Conservation (phyloP, 2,113 vertebrate species). For the Cheirogaleus medius region DNA sequence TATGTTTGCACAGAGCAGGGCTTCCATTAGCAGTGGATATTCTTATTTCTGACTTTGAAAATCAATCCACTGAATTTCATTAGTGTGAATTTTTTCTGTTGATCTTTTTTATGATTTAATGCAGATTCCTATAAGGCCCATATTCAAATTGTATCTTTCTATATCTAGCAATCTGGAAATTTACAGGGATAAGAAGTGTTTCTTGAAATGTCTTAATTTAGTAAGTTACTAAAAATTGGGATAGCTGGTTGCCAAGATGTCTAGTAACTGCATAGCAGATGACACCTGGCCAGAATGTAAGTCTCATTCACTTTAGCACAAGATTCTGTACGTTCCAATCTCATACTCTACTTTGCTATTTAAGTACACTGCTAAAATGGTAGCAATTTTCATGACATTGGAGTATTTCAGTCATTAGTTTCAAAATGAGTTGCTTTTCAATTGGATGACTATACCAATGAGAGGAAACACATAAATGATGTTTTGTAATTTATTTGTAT, state of each 20-base stretch:
- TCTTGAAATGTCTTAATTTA: constrained; percentile 41
- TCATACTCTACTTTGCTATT: neutral
- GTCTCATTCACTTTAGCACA: neutral
- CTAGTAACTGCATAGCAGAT: neutral
- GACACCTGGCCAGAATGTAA: neutral
- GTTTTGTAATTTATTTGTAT: constrained; percentile 45
- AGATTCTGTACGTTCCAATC: neutral
- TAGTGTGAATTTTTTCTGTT: constrained; percentile 43
- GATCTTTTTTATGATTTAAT: constrained; percentile 33
- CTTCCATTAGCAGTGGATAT: constrained; percentile 70
- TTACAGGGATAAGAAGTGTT: constrained; percentile 54
- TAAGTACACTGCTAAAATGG: neutral
- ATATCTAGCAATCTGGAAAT: constrained; percentile 28
- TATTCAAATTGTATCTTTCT: constrained; percentile 35
- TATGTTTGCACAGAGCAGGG: constrained; percentile 76
- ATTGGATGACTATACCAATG: neutral
- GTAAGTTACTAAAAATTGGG: neutral
- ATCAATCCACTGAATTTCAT: constrained; percentile 36
- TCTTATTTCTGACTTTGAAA: constrained; percentile 61
- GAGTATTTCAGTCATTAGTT: neutral
- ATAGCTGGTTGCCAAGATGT: neutral
- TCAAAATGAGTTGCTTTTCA: constrained; percentile 38
- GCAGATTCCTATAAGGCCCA: constrained; percentile 24
- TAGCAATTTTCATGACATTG: neutral
- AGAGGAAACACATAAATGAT: neutral